A percentile compares a stretch with the other conserved stretches of the same genome.
These are phyloP conservation scores for Leiothrix lutea DNA, from an alignment of 2,113 vertebrate species.

Conservation along the genomic window DNA sequence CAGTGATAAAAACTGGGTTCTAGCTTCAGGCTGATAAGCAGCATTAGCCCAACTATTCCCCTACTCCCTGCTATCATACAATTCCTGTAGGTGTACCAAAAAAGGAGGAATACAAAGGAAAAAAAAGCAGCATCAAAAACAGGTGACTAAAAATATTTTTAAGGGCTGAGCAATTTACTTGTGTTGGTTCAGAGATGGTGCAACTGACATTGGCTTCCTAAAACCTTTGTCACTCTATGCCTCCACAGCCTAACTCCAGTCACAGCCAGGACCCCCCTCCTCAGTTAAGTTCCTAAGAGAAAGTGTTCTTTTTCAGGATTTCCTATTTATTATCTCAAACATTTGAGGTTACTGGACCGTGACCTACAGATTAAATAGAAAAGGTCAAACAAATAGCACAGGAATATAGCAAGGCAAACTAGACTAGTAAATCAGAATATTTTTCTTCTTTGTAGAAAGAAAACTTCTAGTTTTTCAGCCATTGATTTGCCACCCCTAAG, in stretches of 20 bases:
- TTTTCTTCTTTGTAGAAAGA: background rate
- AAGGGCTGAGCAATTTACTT: background rate
- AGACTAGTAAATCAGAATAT: background rate
- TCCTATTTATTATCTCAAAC: background rate
- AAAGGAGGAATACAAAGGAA: background rate
- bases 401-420: background rate
- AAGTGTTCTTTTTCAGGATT: background rate
- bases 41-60: background rate
- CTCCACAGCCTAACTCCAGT: background rate
- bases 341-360: background rate
- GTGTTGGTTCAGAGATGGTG: background rate
- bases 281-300: background rate
- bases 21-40: background rate
- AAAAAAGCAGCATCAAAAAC: background rate
- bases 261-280: background rate
- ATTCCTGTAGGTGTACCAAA: background rate
- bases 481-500: background rate
- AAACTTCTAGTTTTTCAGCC: background rate
- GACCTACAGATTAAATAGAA: background rate
- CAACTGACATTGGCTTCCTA: background rate
- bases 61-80: background rate
- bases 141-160: background rate
- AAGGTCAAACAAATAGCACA: background rate
- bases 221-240: rapidly evolving
- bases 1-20: background rate